A percentile compares a stretch with the other conserved stretches of the same genome.
Evolutionary conservation across 2,797 vertebrate genomes (phyloP).

Genomic region (Chelidonichthys spinosus): DNA sequence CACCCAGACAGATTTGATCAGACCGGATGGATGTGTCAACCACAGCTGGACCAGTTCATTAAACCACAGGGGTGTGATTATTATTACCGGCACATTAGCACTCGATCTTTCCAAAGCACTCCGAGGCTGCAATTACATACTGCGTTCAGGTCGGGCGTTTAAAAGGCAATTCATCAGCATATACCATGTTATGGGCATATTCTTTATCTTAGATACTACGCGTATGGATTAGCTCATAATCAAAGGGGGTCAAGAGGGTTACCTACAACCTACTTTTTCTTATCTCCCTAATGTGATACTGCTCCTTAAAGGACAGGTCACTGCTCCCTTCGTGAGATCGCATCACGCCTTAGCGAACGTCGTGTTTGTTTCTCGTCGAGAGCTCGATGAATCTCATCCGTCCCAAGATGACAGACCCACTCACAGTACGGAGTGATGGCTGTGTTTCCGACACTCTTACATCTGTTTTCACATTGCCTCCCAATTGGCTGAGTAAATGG

Average conservation of each 20-base stretch:
- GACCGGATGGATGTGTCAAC: conserved; percentile 44
- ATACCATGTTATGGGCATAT: background rate
- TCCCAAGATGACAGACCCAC: conserved; percentile 50
- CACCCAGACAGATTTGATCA: conserved; percentile 46
- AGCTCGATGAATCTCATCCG: conserved; percentile 51
- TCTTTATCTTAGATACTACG: background rate
- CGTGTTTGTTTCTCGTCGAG: conserved; percentile 37
- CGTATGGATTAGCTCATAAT: background rate
- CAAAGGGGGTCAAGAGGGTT: background rate
- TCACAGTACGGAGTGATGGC: conserved; percentile 24
- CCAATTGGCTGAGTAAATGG: conserved; percentile 57
- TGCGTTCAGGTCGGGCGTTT: conserved; percentile 25
- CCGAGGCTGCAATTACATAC: conserved; percentile 25
- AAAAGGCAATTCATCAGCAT: conserved; percentile 27
- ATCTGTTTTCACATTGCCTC: conserved; percentile 51
- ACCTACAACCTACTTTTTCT: background rate
- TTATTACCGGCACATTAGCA: conserved; percentile 46
- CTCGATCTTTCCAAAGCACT: conserved; percentile 26
- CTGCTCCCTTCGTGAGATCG: background rate
- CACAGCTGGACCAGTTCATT: conserved; percentile 59
- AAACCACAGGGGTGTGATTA: conserved; percentile 61
- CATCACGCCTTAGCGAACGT: background rate
- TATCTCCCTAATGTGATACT: background rate
- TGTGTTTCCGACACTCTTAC: conserved; percentile 49
- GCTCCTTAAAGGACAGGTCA: background rate